Base-by-base conservation (phyloP, 2,113 vertebrate genomes). In the Ursus arctos region DNA sequence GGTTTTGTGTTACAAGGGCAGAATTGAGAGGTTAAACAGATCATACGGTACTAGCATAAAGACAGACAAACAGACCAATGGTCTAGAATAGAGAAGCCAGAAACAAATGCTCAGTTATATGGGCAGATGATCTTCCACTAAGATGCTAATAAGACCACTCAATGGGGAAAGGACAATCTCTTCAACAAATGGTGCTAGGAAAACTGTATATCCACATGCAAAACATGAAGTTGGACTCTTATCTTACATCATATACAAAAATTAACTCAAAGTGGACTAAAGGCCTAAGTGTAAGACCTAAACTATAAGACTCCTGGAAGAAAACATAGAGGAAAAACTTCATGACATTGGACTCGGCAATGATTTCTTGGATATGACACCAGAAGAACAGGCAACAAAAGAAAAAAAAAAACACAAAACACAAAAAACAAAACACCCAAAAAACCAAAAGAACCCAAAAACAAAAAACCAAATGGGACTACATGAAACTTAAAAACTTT, bases 191-290 rank as follows among this genome's bases (percentile, higher is more conserved):
- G 7, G 13, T 40, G 15, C 15, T 63, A 4, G 55, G 55, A 77
- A 90, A 95, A 95, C n/a, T 83, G 26, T 55, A 47, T 36, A 82
- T 55, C 69, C 55, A 65, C 47, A 57, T 65, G 67, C 47, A 65
- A 84, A 63, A 47, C 76, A 90, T 53, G 26, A 90, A 76, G 28
- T 18, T 76, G n/a, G 15, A 76, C 28, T 16, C 61, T 82, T 82
- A 90, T 55, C 93, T 65, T 82, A 74, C 2, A 57, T 72, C 12
- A 13, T 72, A 33, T 49, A 77, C 12, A 84, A 65, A 84, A 67
- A 95, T 18, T 83, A 84, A 84, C 82, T 76, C 57, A 90, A 77
- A 95, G 67, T 72, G 57, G n/a, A 47, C 65, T 77, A 84, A 90
- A 65, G 19, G 76, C 57, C 14, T 65, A 76, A 72, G 40, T 82